phyloP scores from a whole-genome alignment of 2,888 invertebrate genomes.

The Dryobotodes eremita region DNA sequence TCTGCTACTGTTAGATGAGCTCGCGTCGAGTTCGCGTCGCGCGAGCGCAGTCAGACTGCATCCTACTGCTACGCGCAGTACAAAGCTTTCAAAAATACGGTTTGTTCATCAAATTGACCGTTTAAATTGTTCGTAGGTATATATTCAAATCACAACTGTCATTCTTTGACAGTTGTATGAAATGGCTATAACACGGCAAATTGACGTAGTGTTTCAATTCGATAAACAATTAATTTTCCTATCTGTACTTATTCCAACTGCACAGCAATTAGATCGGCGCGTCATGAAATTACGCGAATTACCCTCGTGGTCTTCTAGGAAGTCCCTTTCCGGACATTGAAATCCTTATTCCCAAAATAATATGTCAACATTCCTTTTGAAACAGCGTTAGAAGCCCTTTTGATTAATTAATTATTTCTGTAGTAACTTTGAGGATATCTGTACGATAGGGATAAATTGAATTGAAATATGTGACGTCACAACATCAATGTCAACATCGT shows the following conservation, averaged over 20 bases:
- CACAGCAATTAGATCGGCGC: background rate
- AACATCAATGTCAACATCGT: conserved; percentile 17
- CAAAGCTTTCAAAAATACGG: background rate
- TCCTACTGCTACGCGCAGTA: background rate
- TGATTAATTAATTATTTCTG: background rate
- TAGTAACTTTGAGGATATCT: conserved; percentile 13
- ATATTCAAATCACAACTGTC: background rate
- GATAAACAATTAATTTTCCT: background rate
- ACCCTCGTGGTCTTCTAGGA: background rate
- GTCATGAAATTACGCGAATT: background rate
- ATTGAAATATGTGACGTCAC: conserved; percentile 35
- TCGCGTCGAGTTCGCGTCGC: background rate
- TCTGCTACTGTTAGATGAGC: no score
- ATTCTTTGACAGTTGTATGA: background rate
- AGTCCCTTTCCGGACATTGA: background rate
- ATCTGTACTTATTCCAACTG: background rate
- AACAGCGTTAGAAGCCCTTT: background rate
- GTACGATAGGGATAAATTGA: conserved; percentile 33
- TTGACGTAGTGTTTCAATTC: background rate
- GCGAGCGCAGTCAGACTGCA: background rate
- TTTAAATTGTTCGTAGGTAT: background rate
- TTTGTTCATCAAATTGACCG: background rate
- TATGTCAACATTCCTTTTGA: no score
- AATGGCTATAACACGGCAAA: background rate
- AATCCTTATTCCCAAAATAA: background rate